Evolutionary conservation across 2,113 vertebrate genomes (phyloP).

Genomic region (Chinchilla lanigera): DNA sequence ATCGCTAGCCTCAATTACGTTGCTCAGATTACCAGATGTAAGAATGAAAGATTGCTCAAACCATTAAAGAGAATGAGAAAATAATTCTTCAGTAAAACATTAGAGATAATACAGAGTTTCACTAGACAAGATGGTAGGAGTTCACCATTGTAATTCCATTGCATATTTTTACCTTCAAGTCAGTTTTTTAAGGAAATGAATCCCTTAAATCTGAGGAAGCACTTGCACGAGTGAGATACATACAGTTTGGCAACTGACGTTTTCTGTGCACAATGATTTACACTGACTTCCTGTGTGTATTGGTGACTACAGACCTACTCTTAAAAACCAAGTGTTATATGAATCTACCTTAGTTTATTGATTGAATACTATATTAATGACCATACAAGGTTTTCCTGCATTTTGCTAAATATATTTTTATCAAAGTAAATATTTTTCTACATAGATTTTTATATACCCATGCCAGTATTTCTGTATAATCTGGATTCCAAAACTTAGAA

Average conservation of each 20-base stretch:
- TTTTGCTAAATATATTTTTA: background rate
- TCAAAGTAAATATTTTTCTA: conserved; percentile 4
- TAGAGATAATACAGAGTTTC: too few species aligned
- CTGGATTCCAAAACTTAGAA: background rate
- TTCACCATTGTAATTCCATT: too few species aligned
- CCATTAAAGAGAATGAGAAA: too few species aligned
- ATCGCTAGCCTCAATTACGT: too few species aligned
- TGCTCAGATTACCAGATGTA: too few species aligned
- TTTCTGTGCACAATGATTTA: background rate
- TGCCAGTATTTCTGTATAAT: background rate
- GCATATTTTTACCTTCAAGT: too few species aligned
- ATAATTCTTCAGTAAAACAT: too few species aligned
- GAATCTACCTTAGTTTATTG: background rate
- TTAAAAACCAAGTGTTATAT: background rate
- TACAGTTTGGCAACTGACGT: background rate
- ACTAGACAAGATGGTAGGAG: too few species aligned
- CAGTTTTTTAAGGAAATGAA: background rate
- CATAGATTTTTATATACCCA: background rate
- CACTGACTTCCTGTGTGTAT: background rate
- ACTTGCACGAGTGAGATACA: background rate
- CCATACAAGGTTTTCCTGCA: background rate
- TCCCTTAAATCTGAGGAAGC: background rate
- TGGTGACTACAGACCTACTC: background rate
- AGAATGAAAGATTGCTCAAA: too few species aligned
- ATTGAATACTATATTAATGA: background rate